phyloP scores from a whole-genome alignment of 1,140 invertebrate species.

The Pseudomyrmex sp. region DNA sequence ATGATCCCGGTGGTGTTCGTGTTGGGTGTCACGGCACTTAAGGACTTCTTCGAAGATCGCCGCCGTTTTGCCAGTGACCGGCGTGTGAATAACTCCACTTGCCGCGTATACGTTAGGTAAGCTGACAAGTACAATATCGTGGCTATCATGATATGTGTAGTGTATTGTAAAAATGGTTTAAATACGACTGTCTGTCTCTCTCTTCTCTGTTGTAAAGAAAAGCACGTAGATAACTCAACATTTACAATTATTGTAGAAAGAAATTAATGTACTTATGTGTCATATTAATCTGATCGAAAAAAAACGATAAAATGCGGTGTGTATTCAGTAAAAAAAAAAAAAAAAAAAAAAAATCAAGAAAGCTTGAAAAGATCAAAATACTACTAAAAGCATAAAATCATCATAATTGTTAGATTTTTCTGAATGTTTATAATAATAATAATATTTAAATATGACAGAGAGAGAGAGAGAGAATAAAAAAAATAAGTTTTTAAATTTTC shows the following conservation, averaged over 20 bases:
- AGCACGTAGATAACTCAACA: conserved; percentile 4
- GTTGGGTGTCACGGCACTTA: conserved; percentile 97
- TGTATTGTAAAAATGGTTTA: background rate
- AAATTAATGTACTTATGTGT: conserved; percentile 19
- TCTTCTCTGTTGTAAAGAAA: background rate
- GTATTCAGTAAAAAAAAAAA: background rate
- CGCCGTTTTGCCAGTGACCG: conserved; percentile 95
- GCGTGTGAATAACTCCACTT: conserved; percentile 96
- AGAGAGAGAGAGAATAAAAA: no score
- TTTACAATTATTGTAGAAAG: conserved; percentile 29
- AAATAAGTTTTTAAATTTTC: no score
- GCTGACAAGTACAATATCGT: conserved; percentile 75
- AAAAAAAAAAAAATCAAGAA: background rate
- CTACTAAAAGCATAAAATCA: background rate
- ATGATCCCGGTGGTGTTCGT: conserved; percentile 98
- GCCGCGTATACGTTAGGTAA: conserved; percentile 96
- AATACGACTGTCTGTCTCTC: background rate
- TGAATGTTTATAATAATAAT: background rate
- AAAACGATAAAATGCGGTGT: background rate
- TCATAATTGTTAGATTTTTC: background rate
- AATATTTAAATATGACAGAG: background rate
- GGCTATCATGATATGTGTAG: background rate
- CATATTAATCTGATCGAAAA: background rate
- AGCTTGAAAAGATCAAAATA: background rate
- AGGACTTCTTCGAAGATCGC: conserved; percentile 98